Evolutionary conservation across 1,140 invertebrate species (phyloP), one percentile per base, ranked within the genome.

Genomic region (Drosophila oshimai): DNA sequence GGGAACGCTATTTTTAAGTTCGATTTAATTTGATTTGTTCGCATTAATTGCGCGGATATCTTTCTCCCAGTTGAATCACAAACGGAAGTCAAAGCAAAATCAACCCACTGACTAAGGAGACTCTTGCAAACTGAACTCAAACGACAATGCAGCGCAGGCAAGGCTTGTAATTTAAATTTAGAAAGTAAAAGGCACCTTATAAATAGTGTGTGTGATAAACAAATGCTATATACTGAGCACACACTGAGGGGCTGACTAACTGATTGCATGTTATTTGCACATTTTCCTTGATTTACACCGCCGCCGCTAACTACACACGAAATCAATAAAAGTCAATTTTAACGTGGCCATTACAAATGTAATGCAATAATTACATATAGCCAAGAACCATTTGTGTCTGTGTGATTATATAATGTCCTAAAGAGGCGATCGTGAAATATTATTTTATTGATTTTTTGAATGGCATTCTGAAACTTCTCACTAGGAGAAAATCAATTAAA

Each of bases 151-250:
- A n/a, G 12, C 13, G 24, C 6, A 17, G 22, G 46, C 62, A 54
- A 37, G 39, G 65, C 44, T 41, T 50, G 28, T 64, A 68, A 76
- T 80, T 86, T 72, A 86, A 86, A 86, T 87, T 86, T 86, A 87
- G 80, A 86, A 86, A 86, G 80, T 86, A 86, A 86, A 86, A 80
- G 80, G 76, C 54, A 28, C 57, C n/a, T n/a, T n/a, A n/a, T n/a
- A n/a, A n/a, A 33, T 44, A 39, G 36, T 57, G 34, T 70, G 68
- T 62, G 47, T 72, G 58, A 53, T 64, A 62, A 61, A 7, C 72
- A 57, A 64, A 53, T 33, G 67, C 36, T 46, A 34, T 22, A 13
- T n/a, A 42, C 45, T 18, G 20, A 39, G 10, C 26, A 34, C 57
- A 54, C 18, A 18, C 26, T 41, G 51, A n/a, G n/a, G n/a, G n/a